Evolutionary conservation across 2,888 invertebrate species (phyloP).

Genomic region (Machimus atricapillus): DNA sequence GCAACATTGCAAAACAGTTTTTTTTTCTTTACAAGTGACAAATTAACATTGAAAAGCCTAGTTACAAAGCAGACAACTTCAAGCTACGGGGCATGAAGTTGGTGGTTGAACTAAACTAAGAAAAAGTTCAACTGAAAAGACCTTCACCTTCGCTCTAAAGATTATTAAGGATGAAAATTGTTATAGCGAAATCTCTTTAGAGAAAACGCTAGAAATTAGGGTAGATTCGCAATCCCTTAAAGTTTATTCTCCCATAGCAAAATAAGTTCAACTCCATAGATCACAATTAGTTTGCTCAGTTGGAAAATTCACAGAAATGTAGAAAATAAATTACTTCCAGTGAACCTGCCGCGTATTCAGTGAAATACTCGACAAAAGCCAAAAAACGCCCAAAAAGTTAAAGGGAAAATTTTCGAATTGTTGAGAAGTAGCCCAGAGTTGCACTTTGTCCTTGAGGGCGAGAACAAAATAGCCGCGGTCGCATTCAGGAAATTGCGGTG

Average conservation of each 20-base stretch:
- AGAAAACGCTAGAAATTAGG: neutral
- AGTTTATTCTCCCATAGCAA: neutral
- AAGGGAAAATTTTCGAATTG: neutral
- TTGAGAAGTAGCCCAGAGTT: neutral
- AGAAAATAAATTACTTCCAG: neutral
- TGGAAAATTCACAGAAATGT: neutral
- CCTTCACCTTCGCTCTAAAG: neutral
- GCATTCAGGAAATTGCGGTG: neutral
- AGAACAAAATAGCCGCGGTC: neutral
- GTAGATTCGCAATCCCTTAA: neutral
- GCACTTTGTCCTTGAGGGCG: neutral
- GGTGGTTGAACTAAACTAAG: neutral
- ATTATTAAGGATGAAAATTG: neutral
- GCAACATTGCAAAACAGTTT: no score
- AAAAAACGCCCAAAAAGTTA: neutral
- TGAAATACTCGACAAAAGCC: neutral
- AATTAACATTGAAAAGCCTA: no score
- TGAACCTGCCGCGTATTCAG: neutral
- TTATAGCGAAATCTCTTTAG: neutral
- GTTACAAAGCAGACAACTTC: neutral
- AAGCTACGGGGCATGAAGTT: neutral
- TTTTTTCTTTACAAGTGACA: no score
- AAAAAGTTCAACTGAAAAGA: neutral
- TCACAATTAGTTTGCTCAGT: neutral
- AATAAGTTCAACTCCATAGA: neutral